Conservation (phyloP, 2,797 vertebrate genomes). For the Ctenopoma multispine region DNA sequence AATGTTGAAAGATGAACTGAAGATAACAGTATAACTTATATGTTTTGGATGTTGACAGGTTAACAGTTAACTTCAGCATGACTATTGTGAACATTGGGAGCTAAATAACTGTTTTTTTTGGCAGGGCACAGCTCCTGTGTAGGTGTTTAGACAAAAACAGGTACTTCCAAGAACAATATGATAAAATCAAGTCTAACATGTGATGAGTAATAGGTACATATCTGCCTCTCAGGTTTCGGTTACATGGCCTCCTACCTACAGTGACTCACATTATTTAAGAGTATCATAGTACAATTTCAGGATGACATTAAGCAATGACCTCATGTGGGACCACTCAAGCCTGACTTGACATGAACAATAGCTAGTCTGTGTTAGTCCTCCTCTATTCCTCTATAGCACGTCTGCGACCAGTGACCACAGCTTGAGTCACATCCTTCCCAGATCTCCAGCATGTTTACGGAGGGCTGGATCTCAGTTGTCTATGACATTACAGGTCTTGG, state of each 20-base stretch:
- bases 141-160: slow-evolving; percentile 33
- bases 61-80: slow-evolving; percentile 6
- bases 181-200: slow-evolving; percentile 3
- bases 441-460: slow-evolving; percentile 74
- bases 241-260: slow-evolving; percentile 31
- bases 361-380: slow-evolving; percentile 64
- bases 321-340: slow-evolving; percentile 64
- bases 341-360: slow-evolving; percentile 75
- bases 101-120: slow-evolving; percentile 21
- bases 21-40: neutral
- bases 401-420: slow-evolving; percentile 69
- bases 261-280: slow-evolving; percentile 53
- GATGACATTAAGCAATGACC: slow-evolving; percentile 71
- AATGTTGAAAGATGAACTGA: neutral
- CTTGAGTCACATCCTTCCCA: slow-evolving; percentile 83
- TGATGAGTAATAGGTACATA: slow-evolving; percentile 10
- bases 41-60: slow-evolving; percentile 18
- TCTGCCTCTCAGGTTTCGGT: slow-evolving; percentile 8
- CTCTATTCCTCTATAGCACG: slow-evolving; percentile 55
- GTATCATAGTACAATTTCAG: slow-evolving; percentile 40
- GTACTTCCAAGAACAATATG: neutral
- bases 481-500: slow-evolving; percentile 70
- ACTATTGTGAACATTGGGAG: neutral
- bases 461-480: slow-evolving; percentile 63
- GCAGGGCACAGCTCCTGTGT: slow-evolving; percentile 23